Percentiles rank a stretch among this genome's conserved stretches.
phyloP scores from a whole-genome alignment of 2,113 vertebrate species.

The Nesoenas mayeri region DNA sequence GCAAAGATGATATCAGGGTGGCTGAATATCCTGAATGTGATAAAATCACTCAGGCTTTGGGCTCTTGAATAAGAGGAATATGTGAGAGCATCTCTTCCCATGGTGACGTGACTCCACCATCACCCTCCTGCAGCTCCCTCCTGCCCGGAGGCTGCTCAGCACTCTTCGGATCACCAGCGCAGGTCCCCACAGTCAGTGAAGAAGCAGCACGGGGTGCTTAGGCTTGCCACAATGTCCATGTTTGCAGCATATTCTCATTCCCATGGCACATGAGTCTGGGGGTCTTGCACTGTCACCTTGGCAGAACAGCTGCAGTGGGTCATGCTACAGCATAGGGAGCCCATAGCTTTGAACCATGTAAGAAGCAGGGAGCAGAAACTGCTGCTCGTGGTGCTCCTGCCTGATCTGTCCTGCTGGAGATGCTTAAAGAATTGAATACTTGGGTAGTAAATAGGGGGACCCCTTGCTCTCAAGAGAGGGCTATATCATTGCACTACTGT shows the following conservation, averaged over 20 bases:
- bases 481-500: neutral
- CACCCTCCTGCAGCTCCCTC: neutral
- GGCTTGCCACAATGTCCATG: neutral
- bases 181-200: neutral
- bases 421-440: neutral
- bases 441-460: neutral
- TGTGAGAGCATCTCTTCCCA: neutral
- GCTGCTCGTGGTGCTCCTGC: neutral
- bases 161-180: neutral
- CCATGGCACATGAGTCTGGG: neutral
- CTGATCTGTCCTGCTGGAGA: neutral
- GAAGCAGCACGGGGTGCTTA: rapidly evolving
- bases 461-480: neutral
- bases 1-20: neutral
- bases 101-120: rapidly evolving
- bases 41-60: neutral
- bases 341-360: neutral
- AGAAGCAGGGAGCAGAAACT: neutral
- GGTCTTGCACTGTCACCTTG: no score
- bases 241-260: neutral
- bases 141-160: neutral
- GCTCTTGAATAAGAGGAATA: neutral
- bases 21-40: neutral
- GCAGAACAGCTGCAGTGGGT: neutral
- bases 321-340: rapidly evolving